A percentile compares a stretch with the other conserved stretches of the same genome.
Conservation (phyloP, 2,113 vertebrate genomes). For the Polypterus senegalus region DNA sequence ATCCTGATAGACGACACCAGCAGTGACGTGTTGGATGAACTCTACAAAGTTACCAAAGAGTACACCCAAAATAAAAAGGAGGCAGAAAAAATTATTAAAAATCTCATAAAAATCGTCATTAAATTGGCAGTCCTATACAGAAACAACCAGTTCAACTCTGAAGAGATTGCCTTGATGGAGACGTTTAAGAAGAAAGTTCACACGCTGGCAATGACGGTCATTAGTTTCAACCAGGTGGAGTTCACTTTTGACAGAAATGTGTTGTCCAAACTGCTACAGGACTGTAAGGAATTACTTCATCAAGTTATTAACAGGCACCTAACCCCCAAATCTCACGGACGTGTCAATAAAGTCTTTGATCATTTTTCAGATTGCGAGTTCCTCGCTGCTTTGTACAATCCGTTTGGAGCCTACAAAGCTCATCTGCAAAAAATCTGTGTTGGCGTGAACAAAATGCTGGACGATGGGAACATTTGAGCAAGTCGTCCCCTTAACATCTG, state of each 20-base stretch:
- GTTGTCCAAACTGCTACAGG: slow-evolving; percentile 54
- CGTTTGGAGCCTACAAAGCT: slow-evolving; percentile 59
- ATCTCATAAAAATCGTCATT: slow-evolving; percentile 71
- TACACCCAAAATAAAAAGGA: slow-evolving; percentile 66
- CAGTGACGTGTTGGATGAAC: slow-evolving; percentile 70
- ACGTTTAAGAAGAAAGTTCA: slow-evolving; percentile 79
- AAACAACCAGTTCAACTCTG: slow-evolving; percentile 67
- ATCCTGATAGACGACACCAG: slow-evolving; percentile 73
- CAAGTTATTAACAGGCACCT: slow-evolving; percentile 69
- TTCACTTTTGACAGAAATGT: slow-evolving; percentile 70
- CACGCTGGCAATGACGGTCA: slow-evolving; percentile 66
- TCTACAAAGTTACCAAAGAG: slow-evolving; percentile 65
- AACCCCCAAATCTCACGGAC: slow-evolving; percentile 66
- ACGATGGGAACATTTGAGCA: slow-evolving; percentile 67
- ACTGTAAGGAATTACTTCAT: slow-evolving; percentile 63
- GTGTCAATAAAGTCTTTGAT: slow-evolving; percentile 67
- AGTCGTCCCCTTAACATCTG: neutral
- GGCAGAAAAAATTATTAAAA: slow-evolving; percentile 68
- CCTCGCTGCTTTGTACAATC: slow-evolving; percentile 68
- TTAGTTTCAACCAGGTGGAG: slow-evolving; percentile 75
- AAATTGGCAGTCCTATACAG: slow-evolving; percentile 69
- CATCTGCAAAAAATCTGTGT: slow-evolving; percentile 69
- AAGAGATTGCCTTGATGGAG: slow-evolving; percentile 61
- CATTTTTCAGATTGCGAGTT: slow-evolving; percentile 75
- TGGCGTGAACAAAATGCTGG: slow-evolving; percentile 73